Evolutionary conservation across 2,888 invertebrate species (phyloP).

Genomic region (Oithona nana): DNA sequence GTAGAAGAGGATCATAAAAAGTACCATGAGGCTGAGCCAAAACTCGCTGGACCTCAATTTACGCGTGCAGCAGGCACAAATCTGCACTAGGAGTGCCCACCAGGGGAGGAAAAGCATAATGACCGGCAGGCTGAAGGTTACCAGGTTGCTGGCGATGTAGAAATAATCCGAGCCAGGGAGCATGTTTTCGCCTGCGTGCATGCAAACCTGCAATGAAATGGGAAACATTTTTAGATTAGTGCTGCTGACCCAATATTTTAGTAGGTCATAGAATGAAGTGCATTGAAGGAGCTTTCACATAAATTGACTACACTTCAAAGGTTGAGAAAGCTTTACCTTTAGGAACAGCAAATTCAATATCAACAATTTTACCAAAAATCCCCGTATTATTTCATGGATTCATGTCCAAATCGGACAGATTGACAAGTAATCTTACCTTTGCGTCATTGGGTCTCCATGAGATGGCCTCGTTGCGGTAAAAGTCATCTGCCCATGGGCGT

Average conservation of each 20-base stretch:
- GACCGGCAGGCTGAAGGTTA: conserved; percentile 15
- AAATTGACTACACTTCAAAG: too few relatives aligned
- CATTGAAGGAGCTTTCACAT: too few relatives aligned
- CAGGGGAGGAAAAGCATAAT: conserved; percentile 15
- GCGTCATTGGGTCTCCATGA: conserved; percentile 5
- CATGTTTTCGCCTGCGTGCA: conserved; percentile 2
- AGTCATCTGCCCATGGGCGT: conserved; percentile 5
- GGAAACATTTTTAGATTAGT: too few relatives aligned
- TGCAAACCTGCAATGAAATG: conserved; percentile 12
- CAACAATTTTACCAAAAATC: too few relatives aligned
- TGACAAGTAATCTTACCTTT: conserved; percentile 2
- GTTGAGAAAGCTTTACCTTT: too few relatives aligned
- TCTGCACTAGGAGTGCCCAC: conserved; percentile 15
- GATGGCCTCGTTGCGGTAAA: conserved; percentile 15
- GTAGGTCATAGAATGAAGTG: too few relatives aligned
- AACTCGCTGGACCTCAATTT: conserved; percentile 14
- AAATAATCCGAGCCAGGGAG: conserved; percentile 2
- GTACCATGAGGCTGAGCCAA: conserved; percentile 17
- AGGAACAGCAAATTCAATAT: too few relatives aligned
- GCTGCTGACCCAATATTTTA: too few relatives aligned
- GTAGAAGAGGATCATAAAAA: conserved; percentile 15
- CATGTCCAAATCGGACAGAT: too few relatives aligned
- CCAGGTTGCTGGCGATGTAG: conserved; percentile 1
- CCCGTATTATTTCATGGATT: too few relatives aligned
- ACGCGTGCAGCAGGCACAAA: conserved; percentile 14